Evolutionary conservation across 2,888 invertebrate species (phyloP), one percentile per base, ranked within the genome.

Genomic region (Parthenolecanium corni): DNA sequence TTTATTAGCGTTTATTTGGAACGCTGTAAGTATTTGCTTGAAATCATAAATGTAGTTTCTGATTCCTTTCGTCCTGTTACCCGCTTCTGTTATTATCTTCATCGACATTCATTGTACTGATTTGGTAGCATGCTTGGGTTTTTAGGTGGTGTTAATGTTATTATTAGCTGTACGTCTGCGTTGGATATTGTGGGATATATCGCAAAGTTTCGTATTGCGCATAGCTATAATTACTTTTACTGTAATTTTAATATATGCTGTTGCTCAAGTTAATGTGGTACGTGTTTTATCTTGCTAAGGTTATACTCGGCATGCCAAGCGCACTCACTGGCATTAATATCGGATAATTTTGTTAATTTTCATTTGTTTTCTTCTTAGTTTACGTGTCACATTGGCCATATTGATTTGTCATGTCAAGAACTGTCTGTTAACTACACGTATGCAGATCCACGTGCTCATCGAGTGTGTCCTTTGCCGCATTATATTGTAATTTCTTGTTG

Each of bases 201-300:
- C 89, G 1, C 82, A 86, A 69, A 88, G 88, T 64, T 89, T 89
- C 68, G 82, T 86, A 0, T 75, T 92, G 44, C 80, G 92, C 66
- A 79, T 91, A 69, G 88, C 89, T 58, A 86, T 92, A 24, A 89
- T 90, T 3, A 84, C 89, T 18, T 89, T 91, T 69, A 90, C 91
- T 1, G 85, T 91, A 65, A 82, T 91, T 11, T 78, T 92, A 64
- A 83, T 91, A 38, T 91, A 91, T 73, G 85, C 89, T 52, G 89
- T 91, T 66, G 89, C 89, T 54, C 91, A 92, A 77, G 89, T 91
- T 66, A 93, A 93, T 79, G 89, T 91, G 78, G 91, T 92, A 77
- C 82, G 89, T 82, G n/a, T n/a, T 67, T 47, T 51, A 23, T n/a
- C n/a, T 31, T 47, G 3, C 23, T 4, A 6, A 6, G 31, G 31